Conservation (phyloP, 2,888 invertebrate species). For the Baronia brevicornis region DNA sequence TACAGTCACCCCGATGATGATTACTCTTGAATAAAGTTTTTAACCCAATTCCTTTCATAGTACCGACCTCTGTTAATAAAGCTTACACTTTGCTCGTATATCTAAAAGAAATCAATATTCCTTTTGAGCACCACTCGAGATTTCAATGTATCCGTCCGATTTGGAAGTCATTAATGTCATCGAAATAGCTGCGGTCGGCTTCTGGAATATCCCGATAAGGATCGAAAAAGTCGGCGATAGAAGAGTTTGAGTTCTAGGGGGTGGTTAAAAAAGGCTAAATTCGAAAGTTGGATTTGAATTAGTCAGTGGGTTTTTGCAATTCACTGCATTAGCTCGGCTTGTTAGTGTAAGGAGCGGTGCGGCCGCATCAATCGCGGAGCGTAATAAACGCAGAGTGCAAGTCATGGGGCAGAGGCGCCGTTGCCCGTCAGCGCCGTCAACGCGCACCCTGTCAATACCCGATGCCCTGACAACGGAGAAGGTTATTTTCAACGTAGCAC, state of each 20-base stretch:
- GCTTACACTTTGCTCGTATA: slow-evolving; percentile 30
- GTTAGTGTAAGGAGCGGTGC: slow-evolving; percentile 51
- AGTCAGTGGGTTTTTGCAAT: slow-evolving; percentile 56
- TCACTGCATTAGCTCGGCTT: slow-evolving; percentile 73
- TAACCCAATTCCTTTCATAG: slow-evolving; percentile 45
- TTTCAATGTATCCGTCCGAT: slow-evolving; percentile 52
- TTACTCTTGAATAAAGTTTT: slow-evolving; percentile 43
- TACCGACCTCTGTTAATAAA: slow-evolving; percentile 53
- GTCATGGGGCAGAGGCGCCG: slow-evolving; percentile 55
- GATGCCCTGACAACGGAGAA: slow-evolving; percentile 63
- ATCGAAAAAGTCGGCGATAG: slow-evolving; percentile 2
- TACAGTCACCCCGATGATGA: slow-evolving; percentile 52
- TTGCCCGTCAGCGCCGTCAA: slow-evolving; percentile 42
- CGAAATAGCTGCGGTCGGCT: slow-evolving; percentile 56
- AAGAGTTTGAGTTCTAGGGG: slow-evolving; percentile 29
- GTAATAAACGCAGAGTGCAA: slow-evolving; percentile 69
- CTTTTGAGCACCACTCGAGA: slow-evolving; percentile 36
- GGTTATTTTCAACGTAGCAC: slow-evolving; percentile 66
- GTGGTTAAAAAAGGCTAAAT: slow-evolving; percentile 29
- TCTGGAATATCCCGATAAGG: slow-evolving; percentile 37
- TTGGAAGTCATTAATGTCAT: slow-evolving; percentile 69
- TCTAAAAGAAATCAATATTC: slow-evolving; percentile 48
- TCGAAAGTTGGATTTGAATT: slow-evolving; percentile 18
- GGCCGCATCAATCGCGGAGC: slow-evolving; percentile 33
- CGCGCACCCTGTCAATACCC: slow-evolving; percentile 61